These are phyloP conservation scores for Sesamia nonagrioides DNA, from an alignment of 1,140 invertebrate species.

Conservation along the genomic window DNA sequence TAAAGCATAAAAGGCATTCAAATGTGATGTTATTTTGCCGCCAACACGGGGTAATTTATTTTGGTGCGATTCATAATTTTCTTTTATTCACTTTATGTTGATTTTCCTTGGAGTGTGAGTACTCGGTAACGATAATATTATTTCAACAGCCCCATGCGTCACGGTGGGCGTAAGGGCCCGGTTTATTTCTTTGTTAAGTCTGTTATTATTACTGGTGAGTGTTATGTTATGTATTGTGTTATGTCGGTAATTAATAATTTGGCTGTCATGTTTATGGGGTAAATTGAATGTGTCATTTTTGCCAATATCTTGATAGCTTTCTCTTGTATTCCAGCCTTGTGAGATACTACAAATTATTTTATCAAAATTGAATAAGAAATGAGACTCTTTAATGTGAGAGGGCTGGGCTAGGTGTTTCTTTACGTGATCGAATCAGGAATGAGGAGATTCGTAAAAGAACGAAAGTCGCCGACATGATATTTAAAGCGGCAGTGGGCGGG, in stretches of 20 bases:
- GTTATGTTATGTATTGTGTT: constrained; percentile 33
- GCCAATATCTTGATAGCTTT: too few species aligned
- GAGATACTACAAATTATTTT: too few species aligned
- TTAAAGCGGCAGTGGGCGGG: too few species aligned
- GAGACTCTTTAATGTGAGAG: too few species aligned
- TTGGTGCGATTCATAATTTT: constrained; percentile 87
- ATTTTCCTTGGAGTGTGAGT: constrained; percentile 85
- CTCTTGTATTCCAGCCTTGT: too few species aligned
- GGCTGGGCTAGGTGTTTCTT: too few species aligned
- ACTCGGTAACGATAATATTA: constrained; percentile 87
- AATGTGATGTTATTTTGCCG: constrained; percentile 88
- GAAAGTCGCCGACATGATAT: too few species aligned
- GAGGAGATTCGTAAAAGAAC: too few species aligned
- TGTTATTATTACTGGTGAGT: constrained; percentile 54
- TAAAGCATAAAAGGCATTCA: constrained; percentile 88
- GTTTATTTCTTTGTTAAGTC: constrained; percentile 73
- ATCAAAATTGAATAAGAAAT: too few species aligned
- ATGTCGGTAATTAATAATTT: constrained; percentile 40
- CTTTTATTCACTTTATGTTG: constrained; percentile 88
- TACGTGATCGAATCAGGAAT: too few species aligned
- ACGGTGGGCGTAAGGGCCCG: constrained; percentile 63
- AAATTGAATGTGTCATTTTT: neutral
- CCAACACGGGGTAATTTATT: constrained; percentile 87
- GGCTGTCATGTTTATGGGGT: constrained; percentile 11
- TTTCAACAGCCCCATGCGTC: constrained; percentile 85